Base-by-base conservation (phyloP, 2,113 vertebrate genomes). In the Microtus richardsoni region DNA sequence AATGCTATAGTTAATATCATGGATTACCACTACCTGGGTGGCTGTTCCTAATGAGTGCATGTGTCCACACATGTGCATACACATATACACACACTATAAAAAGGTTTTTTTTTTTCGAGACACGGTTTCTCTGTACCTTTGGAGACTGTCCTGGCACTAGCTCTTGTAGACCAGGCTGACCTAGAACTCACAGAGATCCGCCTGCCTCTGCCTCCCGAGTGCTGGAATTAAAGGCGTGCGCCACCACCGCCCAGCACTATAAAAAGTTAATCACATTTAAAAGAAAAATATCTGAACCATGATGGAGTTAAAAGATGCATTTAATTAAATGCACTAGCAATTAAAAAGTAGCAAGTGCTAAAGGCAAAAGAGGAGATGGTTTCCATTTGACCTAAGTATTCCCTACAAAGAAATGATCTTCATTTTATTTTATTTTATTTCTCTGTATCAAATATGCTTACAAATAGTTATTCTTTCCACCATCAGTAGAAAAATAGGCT, bases 321-420 rank as follows among this genome's bases (percentile, higher is more conserved):
- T 0, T 39, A 94, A 79, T 91, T 86, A 96, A 94, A 49, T 74
- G 26, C 28, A 8, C 17, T 41, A 1, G 4, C 85, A 89, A 75
- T 78, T 83, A 74, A 96, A 88, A 91, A 47, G 39, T 71, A 49
- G 28, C 30, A 89, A 91, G 62, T 62, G 36, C 36, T 90, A 33
- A 75, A 75, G 87, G 5, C 30, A 7, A 91, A 90, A 84, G 7
- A 84, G 7, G 26, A 79, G 36, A 26, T 73, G 83, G n/a, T 88
- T 96, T 94, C 28, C 39, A 71, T 19, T 68, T 95, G 22, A 39
- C 39, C 54, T 95, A 95, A 77, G 77, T 85, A 49, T 84, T 80
- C 87, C 64, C 49, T 88, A 75, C 41, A 49, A 52, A 79, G 85
- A 41, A 39, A 91, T 89, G 6, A 62, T 88, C 52, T 87, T 94